Evolutionary conservation across 2,113 vertebrate genomes (phyloP), one percentile per base, ranked within the genome.

Genomic region (Beaufortia kweichowensis): DNA sequence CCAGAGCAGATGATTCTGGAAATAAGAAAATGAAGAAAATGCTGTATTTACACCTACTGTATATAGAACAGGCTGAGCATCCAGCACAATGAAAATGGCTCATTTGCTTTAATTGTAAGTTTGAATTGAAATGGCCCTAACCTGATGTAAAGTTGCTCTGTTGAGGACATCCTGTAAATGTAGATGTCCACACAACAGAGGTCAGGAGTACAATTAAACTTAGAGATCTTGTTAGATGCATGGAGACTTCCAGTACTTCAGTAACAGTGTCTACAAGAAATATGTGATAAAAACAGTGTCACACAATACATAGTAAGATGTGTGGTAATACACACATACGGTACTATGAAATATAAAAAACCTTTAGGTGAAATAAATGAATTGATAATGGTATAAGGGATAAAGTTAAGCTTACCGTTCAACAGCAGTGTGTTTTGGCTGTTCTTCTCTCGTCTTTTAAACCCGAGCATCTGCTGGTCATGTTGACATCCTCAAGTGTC

Each of bases 1-100:
- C 79, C 86, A 92, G 84, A 0, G 87, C 87, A 60, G 87, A 0
- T 0, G 85, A 92, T 55, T 78, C 93, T 93, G 84, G 15, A 24
- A 55, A 41, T 3, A 57, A 6, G 66, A 35, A 21, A 23, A 56
- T 15, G n/a, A 0, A 35, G 9, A 35, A 43, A 56, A 33, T 9
- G 11, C 31, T 35, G 11, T 4, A 21, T 23, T 39, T 10, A 24
- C 14, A 35, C 61, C 7, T 14, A 15, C 11, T n/a, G n/a, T n/a
- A n/a, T n/a, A n/a, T n/a, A n/a, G n/a, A n/a, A n/a, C n/a, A n/a
- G n/a, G n/a, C n/a, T n/a, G n/a, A n/a, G n/a, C n/a, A n/a, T n/a
- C n/a, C n/a, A n/a, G n/a, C n/a, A 46, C 14, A 17, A 15, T 17
- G 1, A 14, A 46, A 17, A 17, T 14, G 1, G 39, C 4, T 5